A percentile compares a stretch with the other conserved stretches of the same genome.
These are phyloP conservation scores for Petrolisthes cinctipes DNA, from an alignment of 2,888 invertebrate species.

Conservation along the genomic window DNA sequence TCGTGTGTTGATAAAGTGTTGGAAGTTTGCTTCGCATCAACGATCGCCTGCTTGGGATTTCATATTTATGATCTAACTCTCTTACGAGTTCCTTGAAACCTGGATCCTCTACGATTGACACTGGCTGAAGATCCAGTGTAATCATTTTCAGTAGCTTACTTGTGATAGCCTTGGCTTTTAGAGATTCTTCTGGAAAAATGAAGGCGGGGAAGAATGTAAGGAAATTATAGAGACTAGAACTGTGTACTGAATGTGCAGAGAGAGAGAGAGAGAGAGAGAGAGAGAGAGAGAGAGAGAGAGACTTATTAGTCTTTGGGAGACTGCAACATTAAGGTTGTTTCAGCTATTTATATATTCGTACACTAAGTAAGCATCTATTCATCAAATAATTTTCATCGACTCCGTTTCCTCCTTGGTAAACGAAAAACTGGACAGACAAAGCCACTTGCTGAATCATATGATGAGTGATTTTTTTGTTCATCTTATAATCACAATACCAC, in stretches of 20 bases:
- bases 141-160: neutral
- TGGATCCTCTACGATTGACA: neutral
- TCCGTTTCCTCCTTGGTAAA: no score
- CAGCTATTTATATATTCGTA: no score
- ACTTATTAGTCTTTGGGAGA: neutral
- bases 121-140: neutral
- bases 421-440: no score
- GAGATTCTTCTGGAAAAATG: no score
- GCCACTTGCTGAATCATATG: no score
- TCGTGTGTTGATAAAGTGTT: neutral
- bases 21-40: neutral
- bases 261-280: neutral
- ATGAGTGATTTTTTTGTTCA: no score
- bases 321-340: no score
- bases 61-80: neutral
- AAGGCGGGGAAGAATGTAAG: neutral
- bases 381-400: no score
- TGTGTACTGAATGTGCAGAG: neutral
- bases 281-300: slow-evolving; percentile 1
- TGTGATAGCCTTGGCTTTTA: neutral
- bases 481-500: no score
- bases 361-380: no score
- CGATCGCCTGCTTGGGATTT: neutral
- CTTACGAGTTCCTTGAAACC: neutral
- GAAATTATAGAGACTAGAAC: neutral